Evolutionary conservation across 2,113 vertebrate species (phyloP).

Genomic region (Ammodramus savannarum): DNA sequence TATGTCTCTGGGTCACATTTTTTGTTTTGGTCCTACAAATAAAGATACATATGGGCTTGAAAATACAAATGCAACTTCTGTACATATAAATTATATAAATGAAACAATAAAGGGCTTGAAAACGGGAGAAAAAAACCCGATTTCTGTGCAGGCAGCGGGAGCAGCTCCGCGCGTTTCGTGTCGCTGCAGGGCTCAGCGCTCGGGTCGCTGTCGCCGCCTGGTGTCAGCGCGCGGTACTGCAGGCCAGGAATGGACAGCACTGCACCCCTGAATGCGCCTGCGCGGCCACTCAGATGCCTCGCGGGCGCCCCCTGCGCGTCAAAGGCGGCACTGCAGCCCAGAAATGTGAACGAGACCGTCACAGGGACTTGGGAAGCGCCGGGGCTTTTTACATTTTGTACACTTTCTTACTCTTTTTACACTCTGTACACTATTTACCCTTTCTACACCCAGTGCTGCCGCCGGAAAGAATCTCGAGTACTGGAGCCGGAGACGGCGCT

Average conservation of each 20-base stretch:
- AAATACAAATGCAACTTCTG: not conserved
- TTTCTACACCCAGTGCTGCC: rapidly evolving
- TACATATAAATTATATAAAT: not conserved
- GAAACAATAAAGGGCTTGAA: too few species aligned
- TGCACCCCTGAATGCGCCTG: not conserved
- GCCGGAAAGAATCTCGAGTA: rapidly evolving
- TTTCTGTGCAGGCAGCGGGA: rapidly evolving
- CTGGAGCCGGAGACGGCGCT: too few species aligned
- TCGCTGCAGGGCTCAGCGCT: rapidly evolving
- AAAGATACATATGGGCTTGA: not conserved
- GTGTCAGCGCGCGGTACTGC: not conserved
- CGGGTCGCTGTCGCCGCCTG: not conserved
- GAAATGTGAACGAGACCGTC: not conserved
- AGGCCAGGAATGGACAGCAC: rapidly evolving
- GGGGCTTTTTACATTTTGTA: not conserved
- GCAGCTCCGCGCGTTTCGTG: rapidly evolving
- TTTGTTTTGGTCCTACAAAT: not conserved
- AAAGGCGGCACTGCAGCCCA: not conserved
- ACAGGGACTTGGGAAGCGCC: rapidly evolving
- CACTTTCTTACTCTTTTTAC: not conserved
- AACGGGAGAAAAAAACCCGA: not conserved
- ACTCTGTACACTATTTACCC: too few species aligned
- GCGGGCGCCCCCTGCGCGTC: rapidly evolving
- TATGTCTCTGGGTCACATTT: not conserved
- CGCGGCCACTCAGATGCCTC: not conserved